These are phyloP conservation scores for Macrophya annulata DNA, from an alignment of 2,888 invertebrate species.

Conservation along the genomic window DNA sequence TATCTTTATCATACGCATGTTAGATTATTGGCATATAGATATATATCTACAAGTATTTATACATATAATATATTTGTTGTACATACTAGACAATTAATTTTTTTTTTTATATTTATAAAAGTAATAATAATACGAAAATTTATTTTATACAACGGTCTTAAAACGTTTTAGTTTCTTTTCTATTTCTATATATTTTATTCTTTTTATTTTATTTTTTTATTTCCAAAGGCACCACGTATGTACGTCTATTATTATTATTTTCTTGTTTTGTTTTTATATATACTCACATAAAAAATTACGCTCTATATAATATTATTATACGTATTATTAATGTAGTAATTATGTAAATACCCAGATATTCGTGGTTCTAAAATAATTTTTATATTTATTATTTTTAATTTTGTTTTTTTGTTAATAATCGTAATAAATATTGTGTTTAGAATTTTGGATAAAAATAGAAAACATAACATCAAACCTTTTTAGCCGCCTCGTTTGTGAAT, in stretches of 20 bases:
- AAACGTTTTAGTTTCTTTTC: conserved; percentile 5
- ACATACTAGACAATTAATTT: conserved; percentile 12
- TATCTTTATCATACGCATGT: background rate
- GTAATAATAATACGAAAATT: conserved; percentile 34
- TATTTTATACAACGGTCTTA: background rate
- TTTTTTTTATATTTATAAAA: conserved; percentile 22
- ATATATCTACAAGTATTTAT: conserved; percentile 33
- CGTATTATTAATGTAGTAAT: background rate
- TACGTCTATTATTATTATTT: background rate
- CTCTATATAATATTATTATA: background rate
- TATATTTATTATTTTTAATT: background rate
- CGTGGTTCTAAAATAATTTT: background rate
- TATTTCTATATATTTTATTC: background rate
- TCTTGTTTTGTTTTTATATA: background rate
- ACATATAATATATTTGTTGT: background rate
- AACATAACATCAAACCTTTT: conserved; percentile 2
- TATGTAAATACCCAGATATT: background rate
- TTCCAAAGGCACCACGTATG: conserved; percentile 38
- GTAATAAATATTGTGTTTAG: background rate
- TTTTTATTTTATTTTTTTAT: background rate
- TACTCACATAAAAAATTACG: conserved; percentile 7
- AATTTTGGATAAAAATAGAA: background rate
- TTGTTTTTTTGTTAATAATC: background rate
- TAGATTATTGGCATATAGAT: background rate
- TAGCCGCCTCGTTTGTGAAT: background rate